Evolutionary conservation across 1,140 invertebrate species (phyloP).

Genomic region (Aphaenogaster rudis): DNA sequence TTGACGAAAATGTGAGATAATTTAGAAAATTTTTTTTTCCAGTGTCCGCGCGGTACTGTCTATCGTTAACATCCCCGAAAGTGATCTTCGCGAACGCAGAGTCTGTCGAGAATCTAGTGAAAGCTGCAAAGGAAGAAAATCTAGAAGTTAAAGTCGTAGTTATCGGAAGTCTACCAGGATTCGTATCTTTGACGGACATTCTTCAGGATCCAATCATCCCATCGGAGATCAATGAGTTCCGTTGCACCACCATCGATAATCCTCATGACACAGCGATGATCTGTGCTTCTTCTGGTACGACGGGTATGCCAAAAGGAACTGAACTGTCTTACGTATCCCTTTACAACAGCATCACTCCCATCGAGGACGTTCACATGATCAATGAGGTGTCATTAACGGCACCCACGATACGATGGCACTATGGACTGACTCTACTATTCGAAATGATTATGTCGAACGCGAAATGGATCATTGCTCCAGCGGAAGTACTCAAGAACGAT

Average conservation of each 20-base stretch:
- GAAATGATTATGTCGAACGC: conserved; percentile 10
- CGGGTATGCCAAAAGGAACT: conserved; percentile 79
- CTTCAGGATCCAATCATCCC: conserved; percentile 56
- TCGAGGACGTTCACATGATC: conserved; percentile 22
- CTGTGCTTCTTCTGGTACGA: conserved; percentile 80
- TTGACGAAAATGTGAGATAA: background rate
- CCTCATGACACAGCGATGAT: conserved; percentile 77
- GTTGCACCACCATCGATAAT: conserved; percentile 57
- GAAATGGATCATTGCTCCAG: conserved; percentile 1
- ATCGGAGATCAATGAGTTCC: conserved; percentile 23
- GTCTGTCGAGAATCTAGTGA: conserved; percentile 61
- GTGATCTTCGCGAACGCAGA: conserved; percentile 80
- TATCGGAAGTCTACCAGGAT: conserved; percentile 73
- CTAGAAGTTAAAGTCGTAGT: conserved; percentile 76
- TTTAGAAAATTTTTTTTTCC: background rate
- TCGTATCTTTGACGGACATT: conserved; percentile 71
- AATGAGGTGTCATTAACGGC: background rate
- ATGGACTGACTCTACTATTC: background rate
- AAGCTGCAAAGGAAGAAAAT: conserved; percentile 71
- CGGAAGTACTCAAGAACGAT: background rate
- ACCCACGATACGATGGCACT: conserved; percentile 38
- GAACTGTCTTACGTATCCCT: conserved; percentile 35
- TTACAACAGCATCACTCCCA: conserved; percentile 1
- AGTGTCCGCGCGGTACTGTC: conserved; percentile 24
- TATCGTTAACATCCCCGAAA: conserved; percentile 79